A percentile compares a stretch with the other conserved stretches of the same genome.
These are phyloP conservation scores for Gisinianus flammeolus DNA, from an alignment of 2,888 invertebrate species.

Conservation along the genomic window DNA sequence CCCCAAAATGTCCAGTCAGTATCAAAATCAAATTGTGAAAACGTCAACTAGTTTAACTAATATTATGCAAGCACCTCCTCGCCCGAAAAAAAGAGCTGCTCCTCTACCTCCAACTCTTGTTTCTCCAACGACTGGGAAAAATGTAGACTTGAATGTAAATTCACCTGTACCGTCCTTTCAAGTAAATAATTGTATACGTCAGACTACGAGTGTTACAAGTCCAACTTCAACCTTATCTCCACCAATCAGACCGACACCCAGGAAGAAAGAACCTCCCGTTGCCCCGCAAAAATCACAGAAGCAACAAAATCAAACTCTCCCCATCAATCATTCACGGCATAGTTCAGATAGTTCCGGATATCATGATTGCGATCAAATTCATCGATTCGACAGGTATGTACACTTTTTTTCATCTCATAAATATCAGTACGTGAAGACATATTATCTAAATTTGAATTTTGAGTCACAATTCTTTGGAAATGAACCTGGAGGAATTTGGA, in stretches of 20 bases:
- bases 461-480: too few relatives aligned
- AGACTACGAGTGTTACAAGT: constrained; percentile 32
- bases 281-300: constrained; percentile 50
- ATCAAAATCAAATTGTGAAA: neutral
- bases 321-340: constrained; percentile 72
- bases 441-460: too few relatives aligned
- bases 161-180: constrained; percentile 66
- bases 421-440: neutral
- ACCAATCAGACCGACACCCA: constrained; percentile 50
- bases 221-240: constrained; percentile 43
- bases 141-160: neutral
- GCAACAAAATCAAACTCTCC: constrained; percentile 47
- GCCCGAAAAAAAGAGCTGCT: constrained; percentile 58
- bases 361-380: constrained; percentile 67
- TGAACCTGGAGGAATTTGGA: too few relatives aligned
- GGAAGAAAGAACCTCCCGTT: constrained; percentile 56
- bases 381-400: constrained; percentile 24
- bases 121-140: neutral
- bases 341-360: constrained; percentile 77
- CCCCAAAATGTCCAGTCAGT: constrained; percentile 29
- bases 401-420: neutral
- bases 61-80: constrained; percentile 49
- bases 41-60: constrained; percentile 1
- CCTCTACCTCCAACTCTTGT: constrained; percentile 52
- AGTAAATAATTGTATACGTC: constrained; percentile 57